phyloP scores from a whole-genome alignment of 2,113 vertebrate genomes.

The Ceuthmochares aereus region DNA sequence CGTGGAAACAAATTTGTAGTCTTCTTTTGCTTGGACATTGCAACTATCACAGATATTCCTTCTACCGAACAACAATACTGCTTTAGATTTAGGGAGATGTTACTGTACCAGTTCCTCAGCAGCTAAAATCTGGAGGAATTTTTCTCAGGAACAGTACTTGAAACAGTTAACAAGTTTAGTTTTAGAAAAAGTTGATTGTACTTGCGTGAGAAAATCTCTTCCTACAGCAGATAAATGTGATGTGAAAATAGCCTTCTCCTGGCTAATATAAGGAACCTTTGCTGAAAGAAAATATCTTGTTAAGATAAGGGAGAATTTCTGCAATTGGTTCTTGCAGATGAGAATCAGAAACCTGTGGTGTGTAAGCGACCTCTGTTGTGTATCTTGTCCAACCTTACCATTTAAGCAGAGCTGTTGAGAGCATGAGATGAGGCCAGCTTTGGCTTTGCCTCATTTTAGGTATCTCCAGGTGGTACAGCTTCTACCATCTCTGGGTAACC shows the following conservation, averaged over 20 bases:
- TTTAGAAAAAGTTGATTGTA: neutral
- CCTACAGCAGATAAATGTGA: neutral
- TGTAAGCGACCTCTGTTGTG: neutral
- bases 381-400: neutral
- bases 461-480: neutral
- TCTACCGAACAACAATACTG: neutral
- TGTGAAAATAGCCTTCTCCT: neutral
- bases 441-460: neutral
- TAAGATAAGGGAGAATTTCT: neutral
- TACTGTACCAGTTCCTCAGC: neutral
- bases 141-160: neutral
- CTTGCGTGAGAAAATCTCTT: neutral
- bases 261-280: neutral
- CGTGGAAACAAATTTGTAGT: neutral
- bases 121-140: neutral
- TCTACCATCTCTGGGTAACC: neutral
- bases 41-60: neutral
- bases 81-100: neutral
- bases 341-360: neutral
- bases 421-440: accelerated
- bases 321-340: neutral
- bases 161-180: neutral
- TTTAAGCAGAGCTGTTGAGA: neutral
- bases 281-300: neutral
- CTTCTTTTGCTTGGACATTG: neutral